Base-by-base conservation (phyloP, 2,797 vertebrate genomes). In the Megaceryle alcyon region DNA sequence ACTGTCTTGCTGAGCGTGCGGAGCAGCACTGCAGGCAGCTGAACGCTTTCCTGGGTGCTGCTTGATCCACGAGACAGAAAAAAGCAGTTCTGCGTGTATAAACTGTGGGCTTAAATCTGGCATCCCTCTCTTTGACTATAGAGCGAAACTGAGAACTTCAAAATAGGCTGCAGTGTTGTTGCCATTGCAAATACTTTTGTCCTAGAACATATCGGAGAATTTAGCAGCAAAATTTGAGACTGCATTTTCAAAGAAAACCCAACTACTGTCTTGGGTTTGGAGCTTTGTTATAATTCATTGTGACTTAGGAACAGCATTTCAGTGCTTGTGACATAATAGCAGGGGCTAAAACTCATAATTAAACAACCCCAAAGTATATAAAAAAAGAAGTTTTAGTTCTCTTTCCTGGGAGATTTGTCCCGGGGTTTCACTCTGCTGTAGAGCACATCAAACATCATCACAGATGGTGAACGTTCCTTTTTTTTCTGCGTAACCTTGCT, bases 311-410 rank as follows among this genome's bases (percentile, higher is more conserved):
- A 57, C 14, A 66, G 60, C 31, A 13, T 89, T 78, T 81, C 9
- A 4, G 69, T 65, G 49, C 20, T 81, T 51, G 28, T n/a, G 44
- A 65, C 3, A 2, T 49, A 39, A 70, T 6, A 80, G 31, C 25
- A 15, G 66, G n/a, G 82, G 25, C 22, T 56, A 56, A 44, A 73
- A 73, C 18, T 28, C 6, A 1, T 78, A 19, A 12, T 14, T 7
- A 57, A 60, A 63, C 17, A 1, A 1, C 1, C 5, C 2, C 13
- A 3, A 44, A 56, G 7, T 18, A 33, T 49, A 8, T 49, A 8
- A 43, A 60, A 46, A 60, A 25, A 21, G 39, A 22, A 12, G 3
- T 13, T 31, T 41, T 35, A 75, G 19, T 79, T 81, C 23, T 56
- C 63, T 61, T 88, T 56, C 61, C 53, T 2, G 0, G 57, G 51